A percentile compares a stretch with the other conserved stretches of the same genome.
Conservation (phyloP, 2,113 vertebrate species). For the Eudyptes chrysolophus region DNA sequence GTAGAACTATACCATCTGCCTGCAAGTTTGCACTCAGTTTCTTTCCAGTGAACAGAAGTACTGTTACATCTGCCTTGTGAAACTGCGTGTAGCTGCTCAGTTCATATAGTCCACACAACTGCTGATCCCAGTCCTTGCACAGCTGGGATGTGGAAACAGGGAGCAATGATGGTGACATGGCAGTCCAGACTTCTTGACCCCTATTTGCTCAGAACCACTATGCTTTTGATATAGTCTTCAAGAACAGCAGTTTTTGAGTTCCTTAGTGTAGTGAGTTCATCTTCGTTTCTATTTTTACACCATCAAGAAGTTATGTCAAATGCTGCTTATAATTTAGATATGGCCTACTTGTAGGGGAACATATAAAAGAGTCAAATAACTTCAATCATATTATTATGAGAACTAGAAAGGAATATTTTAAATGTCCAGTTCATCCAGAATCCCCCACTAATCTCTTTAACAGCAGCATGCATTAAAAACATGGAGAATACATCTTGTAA, state of each 20-base stretch:
- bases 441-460: background rate
- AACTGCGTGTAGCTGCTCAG: background rate
- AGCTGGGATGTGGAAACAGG: background rate
- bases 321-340: background rate
- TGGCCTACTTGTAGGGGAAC: background rate
- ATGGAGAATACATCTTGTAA: background rate
- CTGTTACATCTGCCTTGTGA: background rate
- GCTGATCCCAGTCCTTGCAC: background rate
- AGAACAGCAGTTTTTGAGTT: background rate
- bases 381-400: background rate
- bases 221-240: background rate
- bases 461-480: background rate
- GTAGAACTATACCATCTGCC: background rate
- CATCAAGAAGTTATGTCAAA: background rate
- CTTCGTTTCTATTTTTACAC: background rate
- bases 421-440: background rate
- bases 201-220: background rate
- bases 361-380: background rate
- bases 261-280: rapidly evolving
- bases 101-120: background rate
- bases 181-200: background rate
- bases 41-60: background rate
- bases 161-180: background rate
- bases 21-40: background rate
- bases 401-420: background rate